A percentile compares a stretch with the other conserved stretches of the same genome.
These are phyloP conservation scores for Cyprinella venusta DNA, from an alignment of 2,797 vertebrate genomes.

Conservation along the genomic window DNA sequence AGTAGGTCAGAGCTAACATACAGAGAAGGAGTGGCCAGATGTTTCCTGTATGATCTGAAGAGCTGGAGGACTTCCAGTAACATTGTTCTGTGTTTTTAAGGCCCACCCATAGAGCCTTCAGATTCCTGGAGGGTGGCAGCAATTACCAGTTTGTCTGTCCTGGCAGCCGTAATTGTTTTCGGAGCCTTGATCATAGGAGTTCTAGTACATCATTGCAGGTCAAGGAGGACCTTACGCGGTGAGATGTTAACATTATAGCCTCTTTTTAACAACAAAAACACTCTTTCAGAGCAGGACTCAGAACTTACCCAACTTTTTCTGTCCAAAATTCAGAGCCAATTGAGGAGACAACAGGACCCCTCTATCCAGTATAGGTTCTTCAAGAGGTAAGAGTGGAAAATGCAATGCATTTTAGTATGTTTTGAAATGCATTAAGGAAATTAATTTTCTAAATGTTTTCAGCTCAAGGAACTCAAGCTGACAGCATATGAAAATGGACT, in stretches of 20 bases:
- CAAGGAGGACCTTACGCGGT: constrained; percentile 80
- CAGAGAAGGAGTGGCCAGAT: constrained; percentile 37
- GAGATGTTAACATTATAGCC: constrained; percentile 56
- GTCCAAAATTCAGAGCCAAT: constrained; percentile 75
- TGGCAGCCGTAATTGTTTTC: constrained; percentile 77
- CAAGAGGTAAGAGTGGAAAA: constrained; percentile 63
- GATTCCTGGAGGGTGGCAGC: constrained; percentile 80
- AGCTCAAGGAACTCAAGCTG: constrained; percentile 34
- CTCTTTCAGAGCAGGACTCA: neutral
- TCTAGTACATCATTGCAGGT: constrained; percentile 79
- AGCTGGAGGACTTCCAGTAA: constrained; percentile 42
- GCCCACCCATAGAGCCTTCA: constrained; percentile 57
- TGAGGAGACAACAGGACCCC: constrained; percentile 83
- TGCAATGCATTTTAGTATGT: neutral
- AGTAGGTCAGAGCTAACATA: constrained; percentile 25
- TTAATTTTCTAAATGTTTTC: constrained; percentile 24
- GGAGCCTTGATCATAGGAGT: constrained; percentile 79
- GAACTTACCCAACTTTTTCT: constrained; percentile 40
- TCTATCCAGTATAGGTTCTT: constrained; percentile 79
- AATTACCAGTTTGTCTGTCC: constrained; percentile 82
- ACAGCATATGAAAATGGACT: constrained; percentile 49
- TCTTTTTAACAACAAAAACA: neutral
- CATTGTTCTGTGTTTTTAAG: constrained; percentile 54
- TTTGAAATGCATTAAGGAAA: neutral
- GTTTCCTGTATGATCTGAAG: constrained; percentile 38